phyloP scores from a whole-genome alignment of 2,888 invertebrate species.

The Gari tellinella region DNA sequence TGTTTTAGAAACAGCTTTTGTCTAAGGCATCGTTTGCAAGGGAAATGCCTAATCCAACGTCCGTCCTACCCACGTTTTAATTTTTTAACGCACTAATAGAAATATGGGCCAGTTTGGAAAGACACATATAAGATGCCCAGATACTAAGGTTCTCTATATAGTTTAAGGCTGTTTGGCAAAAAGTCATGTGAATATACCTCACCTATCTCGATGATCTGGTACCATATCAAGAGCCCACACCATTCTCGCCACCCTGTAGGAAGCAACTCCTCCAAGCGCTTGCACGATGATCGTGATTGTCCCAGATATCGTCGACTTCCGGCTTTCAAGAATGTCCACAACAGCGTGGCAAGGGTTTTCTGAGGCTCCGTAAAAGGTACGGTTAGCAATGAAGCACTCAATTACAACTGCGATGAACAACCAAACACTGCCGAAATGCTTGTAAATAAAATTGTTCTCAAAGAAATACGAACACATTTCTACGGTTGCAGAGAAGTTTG shows the following conservation, averaged over 20 bases:
- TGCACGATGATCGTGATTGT: constrained; percentile 67
- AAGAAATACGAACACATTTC: constrained; percentile 80
- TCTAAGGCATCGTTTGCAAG: too few species aligned
- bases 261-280: constrained; percentile 73
- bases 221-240: constrained; percentile 79
- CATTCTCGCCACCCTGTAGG: constrained; percentile 74
- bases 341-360: constrained; percentile 79
- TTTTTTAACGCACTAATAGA: too few species aligned
- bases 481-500: constrained; percentile 76
- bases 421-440: constrained; percentile 74
- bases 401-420: constrained; percentile 71
- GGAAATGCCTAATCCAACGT: too few species aligned
- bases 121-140: too few species aligned
- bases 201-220: constrained; percentile 76
- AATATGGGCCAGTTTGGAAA: too few species aligned
- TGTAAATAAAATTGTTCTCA: constrained; percentile 79
- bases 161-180: too few species aligned
- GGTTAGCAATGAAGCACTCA: constrained; percentile 73
- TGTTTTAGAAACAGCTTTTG: too few species aligned
- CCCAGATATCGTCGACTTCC: constrained; percentile 60
- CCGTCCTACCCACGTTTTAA: too few species aligned
- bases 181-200: background rate
- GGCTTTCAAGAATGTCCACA: constrained; percentile 58
- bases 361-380: constrained; percentile 76
- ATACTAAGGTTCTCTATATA: too few species aligned